phyloP scores from a whole-genome alignment of 2,888 invertebrate species.

The Leistus spinibarbis region DNA sequence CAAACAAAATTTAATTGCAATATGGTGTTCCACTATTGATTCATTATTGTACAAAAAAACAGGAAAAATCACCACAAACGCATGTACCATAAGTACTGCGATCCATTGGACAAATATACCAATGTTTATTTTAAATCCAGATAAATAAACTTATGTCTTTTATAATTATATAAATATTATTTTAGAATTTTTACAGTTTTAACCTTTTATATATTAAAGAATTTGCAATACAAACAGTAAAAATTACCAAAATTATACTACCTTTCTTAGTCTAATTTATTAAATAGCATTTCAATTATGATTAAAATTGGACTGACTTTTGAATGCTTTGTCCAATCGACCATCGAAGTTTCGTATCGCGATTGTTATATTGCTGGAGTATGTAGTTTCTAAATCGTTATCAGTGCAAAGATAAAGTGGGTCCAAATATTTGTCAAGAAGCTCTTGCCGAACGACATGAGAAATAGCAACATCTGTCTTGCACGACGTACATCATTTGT shows the following conservation, averaged over 20 bases:
- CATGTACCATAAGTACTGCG: not conserved
- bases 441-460: constrained; percentile 35
- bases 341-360: not conserved
- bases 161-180: too few species aligned
- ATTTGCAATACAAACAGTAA: too few species aligned
- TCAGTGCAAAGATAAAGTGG: constrained; percentile 36
- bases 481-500: constrained; percentile 32
- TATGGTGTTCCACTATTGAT: constrained; percentile 32
- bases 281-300: not conserved
- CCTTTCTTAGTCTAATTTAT: too few species aligned
- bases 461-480: constrained; percentile 36
- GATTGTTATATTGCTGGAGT: not conserved
- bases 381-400: constrained; percentile 17
- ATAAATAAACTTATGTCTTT: not conserved
- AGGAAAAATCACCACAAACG: constrained; percentile 5
- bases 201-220: too few species aligned
- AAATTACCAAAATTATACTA: too few species aligned
- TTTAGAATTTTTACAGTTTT: too few species aligned
- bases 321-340: not conserved
- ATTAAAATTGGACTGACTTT: too few species aligned
- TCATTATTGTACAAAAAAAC: constrained; percentile 21
- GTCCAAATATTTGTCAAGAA: constrained; percentile 39
- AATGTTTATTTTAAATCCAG: not conserved
- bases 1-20: constrained; percentile 37
- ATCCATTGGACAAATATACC: not conserved